Conservation (phyloP, 1,140 invertebrate species). For the Pseudomyrmex gracilis region DNA sequence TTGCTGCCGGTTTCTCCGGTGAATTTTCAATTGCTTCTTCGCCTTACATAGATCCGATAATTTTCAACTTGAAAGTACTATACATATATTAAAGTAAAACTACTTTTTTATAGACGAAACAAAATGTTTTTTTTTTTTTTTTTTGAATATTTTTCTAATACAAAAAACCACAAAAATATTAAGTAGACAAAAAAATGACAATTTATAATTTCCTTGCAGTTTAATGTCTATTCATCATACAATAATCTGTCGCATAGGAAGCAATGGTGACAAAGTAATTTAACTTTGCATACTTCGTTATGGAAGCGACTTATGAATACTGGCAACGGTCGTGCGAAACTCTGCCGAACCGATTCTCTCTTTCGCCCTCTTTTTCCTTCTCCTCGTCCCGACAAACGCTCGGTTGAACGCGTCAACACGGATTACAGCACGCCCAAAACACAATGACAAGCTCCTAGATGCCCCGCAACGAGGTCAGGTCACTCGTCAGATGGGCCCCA, state of each 20-base stretch:
- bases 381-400: slow-evolving; percentile 62
- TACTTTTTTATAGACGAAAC: not conserved
- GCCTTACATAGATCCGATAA: not conserved
- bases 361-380: slow-evolving; percentile 66
- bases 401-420: slow-evolving; percentile 54
- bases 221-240: not conserved
- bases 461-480: slow-evolving; percentile 53
- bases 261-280: slow-evolving; percentile 25
- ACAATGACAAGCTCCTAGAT: slow-evolving; percentile 58
- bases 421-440: slow-evolving; percentile 71
- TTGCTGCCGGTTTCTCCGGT: slow-evolving; percentile 44
- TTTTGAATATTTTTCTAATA: not conserved
- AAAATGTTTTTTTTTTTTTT: not conserved
- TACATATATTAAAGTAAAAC: not conserved
- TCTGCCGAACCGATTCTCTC: slow-evolving; percentile 34
- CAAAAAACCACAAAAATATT: too few species aligned
- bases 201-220: too few species aligned
- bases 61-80: not conserved
- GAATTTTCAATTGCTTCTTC: not conserved
- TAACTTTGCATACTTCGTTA: slow-evolving; percentile 25
- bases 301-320: slow-evolving; percentile 45
- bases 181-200: too few species aligned
- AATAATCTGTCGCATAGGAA: slow-evolving; percentile 5
- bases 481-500: slow-evolving; percentile 50
- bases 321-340: slow-evolving; percentile 46